A percentile compares a stretch with the other conserved stretches of the same genome.
phyloP scores from a whole-genome alignment of 2,888 invertebrate genomes.

The Epistrophella euchroma region DNA sequence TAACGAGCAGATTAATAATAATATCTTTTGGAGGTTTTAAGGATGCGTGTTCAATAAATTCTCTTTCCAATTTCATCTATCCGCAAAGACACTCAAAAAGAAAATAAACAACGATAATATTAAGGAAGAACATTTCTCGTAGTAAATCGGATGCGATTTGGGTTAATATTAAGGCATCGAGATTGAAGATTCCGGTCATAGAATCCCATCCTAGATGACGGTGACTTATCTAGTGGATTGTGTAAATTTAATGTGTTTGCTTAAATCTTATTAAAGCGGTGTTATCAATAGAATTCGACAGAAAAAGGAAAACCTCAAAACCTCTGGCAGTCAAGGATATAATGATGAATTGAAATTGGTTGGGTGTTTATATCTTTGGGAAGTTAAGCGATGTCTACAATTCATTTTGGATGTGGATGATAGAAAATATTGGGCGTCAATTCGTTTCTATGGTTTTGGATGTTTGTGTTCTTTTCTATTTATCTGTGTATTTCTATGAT shows the following conservation, averaged over 20 bases:
- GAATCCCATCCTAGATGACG: background rate
- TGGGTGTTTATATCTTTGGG: slow-evolving; percentile 8
- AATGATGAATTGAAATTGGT: slow-evolving; percentile 29
- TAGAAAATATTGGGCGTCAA: background rate
- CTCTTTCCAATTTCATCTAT: slow-evolving; percentile 14
- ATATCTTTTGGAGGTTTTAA: slow-evolving; percentile 6
- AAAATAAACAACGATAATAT: slow-evolving; percentile 2
- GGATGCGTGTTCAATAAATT: slow-evolving; percentile 29
- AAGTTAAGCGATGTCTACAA: slow-evolving; percentile 33
- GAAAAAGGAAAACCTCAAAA: background rate
- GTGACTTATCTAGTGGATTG: slow-evolving; percentile 7
- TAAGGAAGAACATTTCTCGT: background rate
- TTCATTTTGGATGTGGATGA: slow-evolving; percentile 8
- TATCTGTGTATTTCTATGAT: background rate
- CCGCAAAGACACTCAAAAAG: background rate
- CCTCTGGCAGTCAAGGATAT: slow-evolving; percentile 11
- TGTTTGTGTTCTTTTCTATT: background rate
- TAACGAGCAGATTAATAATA: slow-evolving; percentile 53
- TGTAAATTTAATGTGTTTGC: slow-evolving; percentile 36
- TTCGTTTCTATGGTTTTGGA: background rate
- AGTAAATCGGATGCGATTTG: slow-evolving; percentile 27
- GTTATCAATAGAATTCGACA: slow-evolving; percentile 21
- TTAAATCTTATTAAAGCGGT: slow-evolving; percentile 33
- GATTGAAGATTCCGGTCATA: background rate
- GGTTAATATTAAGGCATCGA: slow-evolving; percentile 6